Evolutionary conservation across 2,797 vertebrate species (phyloP), one percentile per base, ranked within the genome.

Genomic region (Myoxocephalus aenaeus): DNA sequence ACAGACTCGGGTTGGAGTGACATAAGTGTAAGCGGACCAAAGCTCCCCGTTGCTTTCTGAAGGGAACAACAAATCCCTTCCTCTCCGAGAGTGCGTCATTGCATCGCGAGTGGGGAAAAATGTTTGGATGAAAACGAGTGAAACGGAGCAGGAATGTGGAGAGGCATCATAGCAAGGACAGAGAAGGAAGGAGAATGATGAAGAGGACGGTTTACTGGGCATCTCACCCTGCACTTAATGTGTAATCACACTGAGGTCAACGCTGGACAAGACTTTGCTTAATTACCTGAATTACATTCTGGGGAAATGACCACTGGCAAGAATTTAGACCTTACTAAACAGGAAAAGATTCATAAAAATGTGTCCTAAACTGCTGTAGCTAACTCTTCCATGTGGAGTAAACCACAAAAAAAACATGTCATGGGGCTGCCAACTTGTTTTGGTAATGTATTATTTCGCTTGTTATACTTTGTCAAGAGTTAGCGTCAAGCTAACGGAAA

Each of bases 51-150:
- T 53, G 74, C 79, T 76, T 68, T 69, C 74, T 74, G 75, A 36
- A 54, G 73, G 84, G 83, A 87, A 89, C 75, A 85, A 81, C 81
- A 86, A 84, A 89, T 90, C 83, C 75, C 25, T 38, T 7, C 11
- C 42, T 80, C 63, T 48, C 25, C 12, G 53, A 65, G 61, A 82
- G 68, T 86, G 75, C 59, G 57, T 93, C 87, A 92, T 75, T 22
- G 10, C 53, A 46, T 70, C 70, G 50, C 66, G 65, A 80, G 53
- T 27, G 38, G 42, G 74, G 70, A 86, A 86, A 90, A 91, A 73
- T 72, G 58, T 80, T 73, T 68, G 27, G 53, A 87, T 2, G 20
- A 84, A 86, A 86, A 73, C 54, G 20, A 54, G 40, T 54, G 38
- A 85, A 82, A 74, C 59, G 29, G 85, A 77, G 82, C 59, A 77